These are phyloP conservation scores for Drosophila leonis DNA, from an alignment of 2,888 invertebrate species.

Conservation along the genomic window DNA sequence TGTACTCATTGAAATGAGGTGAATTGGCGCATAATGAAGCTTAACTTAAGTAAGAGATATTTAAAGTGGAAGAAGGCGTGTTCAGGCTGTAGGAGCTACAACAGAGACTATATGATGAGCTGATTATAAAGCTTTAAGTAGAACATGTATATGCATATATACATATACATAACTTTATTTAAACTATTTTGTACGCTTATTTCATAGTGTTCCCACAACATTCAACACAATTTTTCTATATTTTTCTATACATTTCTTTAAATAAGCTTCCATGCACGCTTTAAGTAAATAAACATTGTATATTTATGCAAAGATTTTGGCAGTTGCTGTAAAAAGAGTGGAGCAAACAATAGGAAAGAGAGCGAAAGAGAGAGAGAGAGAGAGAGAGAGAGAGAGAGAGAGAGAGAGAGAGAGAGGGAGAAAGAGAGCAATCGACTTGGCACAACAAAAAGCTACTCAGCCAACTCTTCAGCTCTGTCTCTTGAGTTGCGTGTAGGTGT, in stretches of 20 bases:
- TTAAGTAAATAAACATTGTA: constrained; percentile 40
- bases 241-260: background rate
- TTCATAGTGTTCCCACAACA: background rate
- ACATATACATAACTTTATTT: too few relatives aligned
- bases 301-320: constrained; percentile 27
- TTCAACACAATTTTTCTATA: background rate
- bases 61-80: background rate
- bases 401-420: constrained; percentile 8
- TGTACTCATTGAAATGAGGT: constrained; percentile 2
- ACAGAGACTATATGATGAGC: too few relatives aligned
- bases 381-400: constrained; percentile 4
- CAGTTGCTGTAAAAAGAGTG: constrained; percentile 43
- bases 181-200: background rate
- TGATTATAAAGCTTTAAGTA: background rate
- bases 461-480: constrained; percentile 8
- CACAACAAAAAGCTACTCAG: background rate
- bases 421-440: background rate
- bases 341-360: constrained; percentile 11
- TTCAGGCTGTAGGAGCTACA: too few relatives aligned
- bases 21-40: background rate
- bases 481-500: constrained; percentile 33
- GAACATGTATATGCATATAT: background rate
- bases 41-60: background rate
- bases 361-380: constrained; percentile 6
- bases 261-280: background rate